These are phyloP conservation scores for Mesoligia furuncula DNA, from an alignment of 2,888 invertebrate species.

Conservation along the genomic window DNA sequence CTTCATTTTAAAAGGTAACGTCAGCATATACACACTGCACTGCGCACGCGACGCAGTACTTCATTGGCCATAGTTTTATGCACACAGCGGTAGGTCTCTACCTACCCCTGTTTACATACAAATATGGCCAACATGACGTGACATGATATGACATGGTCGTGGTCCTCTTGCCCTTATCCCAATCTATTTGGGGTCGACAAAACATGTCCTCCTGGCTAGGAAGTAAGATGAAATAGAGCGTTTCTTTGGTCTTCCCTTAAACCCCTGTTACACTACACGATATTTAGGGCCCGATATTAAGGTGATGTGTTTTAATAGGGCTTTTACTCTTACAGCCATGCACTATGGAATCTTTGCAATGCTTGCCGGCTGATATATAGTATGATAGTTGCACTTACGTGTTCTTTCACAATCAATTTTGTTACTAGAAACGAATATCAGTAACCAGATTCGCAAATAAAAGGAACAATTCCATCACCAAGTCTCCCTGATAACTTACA, in stretches of 20 bases:
- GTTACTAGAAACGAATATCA: not conserved
- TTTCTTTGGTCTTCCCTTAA: not conserved
- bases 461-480: not conserved
- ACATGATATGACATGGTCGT: not conserved
- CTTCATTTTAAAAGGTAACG: not conserved
- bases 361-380: not conserved
- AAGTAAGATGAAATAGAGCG: not conserved
- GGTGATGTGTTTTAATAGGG: not conserved
- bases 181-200: not conserved
- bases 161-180: not conserved
- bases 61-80: not conserved
- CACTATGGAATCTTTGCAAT: not conserved
- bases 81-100: not conserved
- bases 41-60: not conserved
- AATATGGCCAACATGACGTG: too few relatives aligned
- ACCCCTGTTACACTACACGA: not conserved
- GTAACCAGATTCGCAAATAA: not conserved
- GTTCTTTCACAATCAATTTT: not conserved
- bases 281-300: not conserved
- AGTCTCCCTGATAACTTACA: constrained; percentile 13
- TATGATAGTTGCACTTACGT: not conserved
- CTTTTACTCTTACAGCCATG: not conserved
- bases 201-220: not conserved
- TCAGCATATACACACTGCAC: not conserved
- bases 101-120: too few relatives aligned